Conservation (phyloP, 2,888 invertebrate genomes). For the Lamellibrachia columna region DNA sequence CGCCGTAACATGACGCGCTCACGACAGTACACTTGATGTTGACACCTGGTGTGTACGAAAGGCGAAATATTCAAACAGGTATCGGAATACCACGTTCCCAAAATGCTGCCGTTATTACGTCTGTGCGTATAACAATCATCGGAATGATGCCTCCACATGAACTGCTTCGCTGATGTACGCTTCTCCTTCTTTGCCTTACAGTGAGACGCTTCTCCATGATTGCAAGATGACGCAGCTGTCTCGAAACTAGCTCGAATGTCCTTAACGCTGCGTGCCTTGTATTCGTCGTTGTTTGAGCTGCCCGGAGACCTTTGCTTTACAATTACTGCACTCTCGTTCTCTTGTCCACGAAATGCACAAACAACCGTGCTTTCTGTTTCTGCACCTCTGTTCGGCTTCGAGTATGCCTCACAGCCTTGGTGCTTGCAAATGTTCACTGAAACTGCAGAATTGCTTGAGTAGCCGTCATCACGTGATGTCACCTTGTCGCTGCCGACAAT, state of each 20-base stretch:
- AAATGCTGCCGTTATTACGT: background rate
- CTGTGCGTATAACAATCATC: background rate
- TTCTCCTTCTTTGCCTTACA: background rate
- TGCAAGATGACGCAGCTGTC: background rate
- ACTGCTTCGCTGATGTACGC: background rate
- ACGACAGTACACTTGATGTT: background rate
- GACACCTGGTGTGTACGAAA: background rate
- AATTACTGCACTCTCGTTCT: background rate
- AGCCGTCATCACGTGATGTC: constrained; percentile 7
- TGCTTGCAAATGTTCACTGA: background rate
- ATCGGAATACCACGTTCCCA: background rate
- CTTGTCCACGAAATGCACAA: background rate
- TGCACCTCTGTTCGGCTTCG: background rate
- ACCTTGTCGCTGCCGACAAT: background rate
- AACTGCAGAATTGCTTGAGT: background rate
- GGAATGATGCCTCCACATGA: background rate
- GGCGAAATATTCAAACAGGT: background rate
- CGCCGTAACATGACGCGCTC: background rate
- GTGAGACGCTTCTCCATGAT: background rate
- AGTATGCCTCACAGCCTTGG: background rate
- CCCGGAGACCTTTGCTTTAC: background rate
- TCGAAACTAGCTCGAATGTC: constrained; percentile 11
- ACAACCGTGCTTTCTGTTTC: background rate
- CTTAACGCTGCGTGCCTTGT: background rate
- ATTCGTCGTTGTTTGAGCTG: background rate